Evolutionary conservation across 1,140 invertebrate genomes (phyloP), one percentile per base, ranked within the genome.

Genomic region (Anadara kagoshimensis): DNA sequence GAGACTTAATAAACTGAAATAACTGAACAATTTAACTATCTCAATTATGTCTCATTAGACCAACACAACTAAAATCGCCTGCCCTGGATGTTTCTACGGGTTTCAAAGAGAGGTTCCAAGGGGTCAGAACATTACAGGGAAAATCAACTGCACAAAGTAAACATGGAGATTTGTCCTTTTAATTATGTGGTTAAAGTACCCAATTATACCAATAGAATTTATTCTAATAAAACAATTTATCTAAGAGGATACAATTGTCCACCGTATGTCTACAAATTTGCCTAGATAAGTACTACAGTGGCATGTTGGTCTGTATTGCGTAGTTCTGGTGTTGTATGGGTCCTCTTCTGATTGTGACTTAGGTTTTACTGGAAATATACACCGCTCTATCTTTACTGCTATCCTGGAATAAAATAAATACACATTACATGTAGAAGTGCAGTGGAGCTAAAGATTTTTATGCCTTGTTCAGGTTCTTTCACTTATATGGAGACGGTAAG

Each of bases 221-320:
- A 36, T 2, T 7, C 7, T 3, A 36, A 36, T 36, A 7, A 36
- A 3, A 36, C 29, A 36, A 36, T 7, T 36, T 3, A 36, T 36
- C 12, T 12, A 26, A 45, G 80, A 79, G 82, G 78, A 84, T 82
- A 86, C 85, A 69, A 83, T 83, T 20, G 62, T 69, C 83, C 82
- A 85, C n/a, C 70, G 65, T 45, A 86, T 82, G 57, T 86, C 82
- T 12, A 85, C 78, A 73, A 80, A 84, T 20, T 63, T 73, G 18
- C 78, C 69, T 36, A 86, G 66, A 24, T 72, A 74, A 41, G 76
- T 71, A 68, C 83, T 85, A 65, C 76, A 71, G 29, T 59, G 77
- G 43, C 77, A 69, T 18, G 56, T 61, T 14, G 54, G 69, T 2
- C 54, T 45, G 8, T 69, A 43, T 29, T 62, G 63, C 26, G 57